Base-by-base conservation (phyloP, 2,797 vertebrate species). In the Microctenopoma steveboyesi region DNA sequence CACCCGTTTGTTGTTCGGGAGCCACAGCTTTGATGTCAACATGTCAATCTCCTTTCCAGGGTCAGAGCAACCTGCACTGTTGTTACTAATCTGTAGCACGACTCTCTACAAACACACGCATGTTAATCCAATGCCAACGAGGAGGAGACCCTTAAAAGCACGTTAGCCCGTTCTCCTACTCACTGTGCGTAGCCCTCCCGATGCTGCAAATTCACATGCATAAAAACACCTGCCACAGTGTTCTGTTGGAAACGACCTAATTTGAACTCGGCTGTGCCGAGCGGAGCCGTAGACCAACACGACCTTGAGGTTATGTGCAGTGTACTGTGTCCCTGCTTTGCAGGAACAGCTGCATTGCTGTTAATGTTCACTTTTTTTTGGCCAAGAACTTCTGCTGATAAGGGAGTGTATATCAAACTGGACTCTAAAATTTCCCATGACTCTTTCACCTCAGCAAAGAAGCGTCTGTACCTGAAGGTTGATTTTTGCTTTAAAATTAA, bases 321-420 rank as follows among this genome's bases (percentile, higher is more conserved):
- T 3, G 3, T 30, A 15, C 14, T 50, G 40, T 35, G 1, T 43
- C 14, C 33, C n/a, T 42, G 12, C 37, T 56, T 69, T 71, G 37
- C 58, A 72, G 51, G 27, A 69, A 40, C 56, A 63, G 18, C 64
- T 66, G 55, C 35, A 18, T 53, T 40, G 18, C 55, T 61, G 3
- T 49, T 60, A 50, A 11, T 14, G 39, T 10, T 66, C 27, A 61
- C 37, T 30, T 67, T 0, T 45, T 37, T 67, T 37, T 61, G 7
- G 27, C 4, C 37, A 25, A 65, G 39, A 1, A 16, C 18, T 39
- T 63, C 40, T 22, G 25, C 4, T 14, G 13, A 4, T 4, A 7
- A 49, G 8, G 48, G 14, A 49, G 8, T 52, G 14, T 47, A 4
- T 47, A 25, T 64, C 51, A 58, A 68, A 50, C 18, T 11, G 4